Evolutionary conservation across 1,140 invertebrate species (phyloP), one percentile per base, ranked within the genome.

Genomic region (Coptotermes formosanus): DNA sequence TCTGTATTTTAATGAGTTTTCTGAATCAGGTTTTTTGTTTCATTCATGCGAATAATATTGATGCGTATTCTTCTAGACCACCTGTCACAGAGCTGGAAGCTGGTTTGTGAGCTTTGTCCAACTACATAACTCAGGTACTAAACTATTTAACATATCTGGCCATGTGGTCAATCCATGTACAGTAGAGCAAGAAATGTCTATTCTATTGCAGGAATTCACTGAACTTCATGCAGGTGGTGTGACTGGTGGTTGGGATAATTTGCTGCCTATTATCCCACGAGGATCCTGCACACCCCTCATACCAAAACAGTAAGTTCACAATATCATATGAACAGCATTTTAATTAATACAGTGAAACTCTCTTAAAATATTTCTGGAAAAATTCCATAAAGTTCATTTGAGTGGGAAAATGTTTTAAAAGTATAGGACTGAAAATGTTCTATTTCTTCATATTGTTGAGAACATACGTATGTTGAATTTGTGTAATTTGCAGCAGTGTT

Each of bases 101-200:
- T 99, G 99, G 99, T 99, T 99, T 92, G 96, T 97, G 0, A 95
- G 95, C n/a, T 98, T 99, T 91, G 99, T 99, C 9, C 93, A 98
- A 45, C 95, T 97, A 0, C 95, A 98, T 91, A 99, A 99, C 91
- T 97, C 97, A n/a, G 99, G 99, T 85, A 99, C 98, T 0, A 99
- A 99, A 92, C 92, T 99, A 14, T 99, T 97, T 90, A 99, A 99
- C 90, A 99, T 99, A 88, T 99, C 98, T 48, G 99, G 99, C 0
- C 98, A 99, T 91, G 99, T 99, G 0, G 99, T 99, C 90, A 97
- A 95, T 85, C 99, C 99, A 0, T 99, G 98, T 90, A 99, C 98
- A 1, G 99, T 99, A 0, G 99, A 99, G 91, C 99, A 99, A 90
- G 98, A 99, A 92, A 99, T 99, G 99, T 99, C 98, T 45, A 97